Conservation (phyloP, 2,113 vertebrate genomes). For the Protobothrops mucrosquamatus region DNA sequence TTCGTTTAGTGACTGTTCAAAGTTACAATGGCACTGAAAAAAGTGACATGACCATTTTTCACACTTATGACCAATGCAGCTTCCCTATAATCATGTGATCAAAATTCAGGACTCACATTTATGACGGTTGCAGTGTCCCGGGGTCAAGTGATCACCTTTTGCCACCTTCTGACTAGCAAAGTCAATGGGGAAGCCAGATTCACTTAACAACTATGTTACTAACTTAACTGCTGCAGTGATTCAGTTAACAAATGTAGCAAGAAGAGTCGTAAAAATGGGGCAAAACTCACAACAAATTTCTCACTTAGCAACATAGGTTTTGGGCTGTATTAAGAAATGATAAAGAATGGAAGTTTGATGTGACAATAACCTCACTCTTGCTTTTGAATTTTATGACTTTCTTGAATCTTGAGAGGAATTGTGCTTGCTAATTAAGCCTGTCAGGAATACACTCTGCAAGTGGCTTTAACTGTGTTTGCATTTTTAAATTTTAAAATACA, state of each 20-base stretch:
- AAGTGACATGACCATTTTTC: not conserved
- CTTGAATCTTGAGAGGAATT: not conserved
- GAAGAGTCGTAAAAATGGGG: too few species aligned
- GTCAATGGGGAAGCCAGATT: too few species aligned
- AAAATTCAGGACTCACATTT: not conserved
- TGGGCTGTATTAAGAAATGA: not conserved
- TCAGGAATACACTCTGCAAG: slow-evolving; percentile 10
- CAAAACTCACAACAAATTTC: too few species aligned
- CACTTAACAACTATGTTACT: too few species aligned
- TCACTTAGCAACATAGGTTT: too few species aligned
- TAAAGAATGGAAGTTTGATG: not conserved
- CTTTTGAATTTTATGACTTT: not conserved
- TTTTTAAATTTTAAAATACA: not conserved
- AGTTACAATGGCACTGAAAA: not conserved
- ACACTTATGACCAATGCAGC: not conserved
- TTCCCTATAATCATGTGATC: not conserved
- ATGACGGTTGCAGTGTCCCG: too few species aligned
- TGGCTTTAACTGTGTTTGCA: not conserved
- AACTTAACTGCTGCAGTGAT: too few species aligned
- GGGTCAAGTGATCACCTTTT: too few species aligned
- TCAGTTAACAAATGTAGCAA: too few species aligned
- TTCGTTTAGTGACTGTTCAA: not conserved
- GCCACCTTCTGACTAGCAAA: too few species aligned
- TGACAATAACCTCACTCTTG: not conserved
- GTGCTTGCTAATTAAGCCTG: not conserved